Conservation (phyloP, 2,888 invertebrate species). For the Napeogenes sylphis region DNA sequence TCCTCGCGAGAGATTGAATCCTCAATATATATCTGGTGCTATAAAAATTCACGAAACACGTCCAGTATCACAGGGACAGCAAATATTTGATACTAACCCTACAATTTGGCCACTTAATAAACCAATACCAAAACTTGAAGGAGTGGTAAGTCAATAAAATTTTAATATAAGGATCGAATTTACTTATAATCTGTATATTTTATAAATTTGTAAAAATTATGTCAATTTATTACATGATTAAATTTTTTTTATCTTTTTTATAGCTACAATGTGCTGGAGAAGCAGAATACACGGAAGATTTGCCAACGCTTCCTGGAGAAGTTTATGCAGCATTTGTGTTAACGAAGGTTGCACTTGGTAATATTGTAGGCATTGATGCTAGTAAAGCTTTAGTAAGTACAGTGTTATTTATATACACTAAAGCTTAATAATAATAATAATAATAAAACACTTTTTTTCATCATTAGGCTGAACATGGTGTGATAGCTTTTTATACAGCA, state of each 20-base stretch:
- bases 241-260: not conserved
- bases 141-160: conserved; percentile 40
- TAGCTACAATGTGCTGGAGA: conserved; percentile 81
- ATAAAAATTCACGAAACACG: conserved; percentile 57
- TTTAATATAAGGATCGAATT: conserved; percentile 8
- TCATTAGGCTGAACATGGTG: conserved; percentile 76
- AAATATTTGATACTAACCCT: conserved; percentile 80
- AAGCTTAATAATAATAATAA: not conserved
- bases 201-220: too few relatives aligned
- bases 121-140: conserved; percentile 82
- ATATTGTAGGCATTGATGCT: conserved; percentile 77
- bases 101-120: conserved; percentile 81
- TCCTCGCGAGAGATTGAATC: conserved; percentile 55
- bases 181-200: too few relatives aligned
- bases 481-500: conserved; percentile 77
- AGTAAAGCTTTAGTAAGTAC: conserved; percentile 78
- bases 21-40: conserved; percentile 64
- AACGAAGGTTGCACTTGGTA: conserved; percentile 74
- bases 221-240: too few relatives aligned
- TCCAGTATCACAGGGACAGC: conserved; percentile 77
- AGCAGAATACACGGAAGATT: conserved; percentile 81
- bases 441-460: not conserved
- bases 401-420: not conserved
- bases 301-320: conserved; percentile 77
- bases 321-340: conserved; percentile 81